Conservation (phyloP, 2,797 vertebrate genomes). For the Onychomys arenicola region DNA sequence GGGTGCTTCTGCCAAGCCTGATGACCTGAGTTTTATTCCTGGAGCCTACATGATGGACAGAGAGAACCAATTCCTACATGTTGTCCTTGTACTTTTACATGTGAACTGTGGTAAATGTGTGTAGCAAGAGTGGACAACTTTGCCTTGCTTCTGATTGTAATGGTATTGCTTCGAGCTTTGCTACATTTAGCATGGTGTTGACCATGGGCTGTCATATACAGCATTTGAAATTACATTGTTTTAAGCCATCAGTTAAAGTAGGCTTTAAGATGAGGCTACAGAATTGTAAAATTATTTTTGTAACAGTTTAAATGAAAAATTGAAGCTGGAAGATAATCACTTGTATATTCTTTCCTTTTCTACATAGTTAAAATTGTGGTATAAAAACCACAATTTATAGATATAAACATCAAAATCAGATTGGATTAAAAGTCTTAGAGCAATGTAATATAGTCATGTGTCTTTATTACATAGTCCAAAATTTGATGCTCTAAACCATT, state of each 20-base stretch:
- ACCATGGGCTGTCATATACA: background rate
- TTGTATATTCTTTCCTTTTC: conserved; percentile 22
- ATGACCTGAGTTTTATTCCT: background rate
- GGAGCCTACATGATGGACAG: background rate
- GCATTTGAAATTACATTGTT: conserved; percentile 26
- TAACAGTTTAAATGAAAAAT: conserved; percentile 55
- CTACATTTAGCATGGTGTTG: background rate
- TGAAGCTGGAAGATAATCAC: conserved; percentile 31
- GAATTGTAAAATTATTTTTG: conserved; percentile 35
- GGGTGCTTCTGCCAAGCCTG: background rate
- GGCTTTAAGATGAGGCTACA: background rate
- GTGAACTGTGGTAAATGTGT: background rate
- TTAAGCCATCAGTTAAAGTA: conserved; percentile 48
- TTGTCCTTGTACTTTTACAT: background rate
- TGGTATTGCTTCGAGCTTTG: background rate
- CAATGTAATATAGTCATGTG: background rate
- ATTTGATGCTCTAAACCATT: conserved; percentile 53
- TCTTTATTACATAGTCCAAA: conserved; percentile 2
- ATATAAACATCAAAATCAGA: background rate
- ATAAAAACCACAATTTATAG: background rate
- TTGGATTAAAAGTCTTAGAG: background rate
- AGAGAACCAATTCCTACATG: background rate
- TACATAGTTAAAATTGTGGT: conserved; percentile 35
- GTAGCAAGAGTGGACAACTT: background rate
- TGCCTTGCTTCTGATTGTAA: background rate